Conservation (phyloP, 2,797 vertebrate genomes). For the Siniperca scherzeri region DNA sequence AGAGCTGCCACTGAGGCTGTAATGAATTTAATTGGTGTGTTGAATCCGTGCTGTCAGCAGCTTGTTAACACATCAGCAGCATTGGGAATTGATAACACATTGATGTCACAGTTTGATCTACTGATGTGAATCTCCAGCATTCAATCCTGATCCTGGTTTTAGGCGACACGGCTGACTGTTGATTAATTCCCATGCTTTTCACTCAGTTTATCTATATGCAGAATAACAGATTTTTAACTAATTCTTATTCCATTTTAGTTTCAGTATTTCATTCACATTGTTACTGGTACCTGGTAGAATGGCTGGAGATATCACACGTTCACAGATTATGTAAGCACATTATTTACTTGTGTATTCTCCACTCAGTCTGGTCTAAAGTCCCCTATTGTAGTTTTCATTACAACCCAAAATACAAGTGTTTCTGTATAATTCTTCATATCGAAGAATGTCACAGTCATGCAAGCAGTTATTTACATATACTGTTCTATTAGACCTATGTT, state of each 20-base stretch:
- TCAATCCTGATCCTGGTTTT: background rate
- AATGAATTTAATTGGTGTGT: constrained; percentile 60
- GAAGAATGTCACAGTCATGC: too few species aligned
- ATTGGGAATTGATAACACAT: constrained; percentile 27
- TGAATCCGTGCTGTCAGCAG: constrained; percentile 42
- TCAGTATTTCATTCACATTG: background rate
- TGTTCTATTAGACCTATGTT: background rate
- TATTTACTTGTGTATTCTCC: too few species aligned
- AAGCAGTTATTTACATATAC: background rate
- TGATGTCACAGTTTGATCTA: background rate
- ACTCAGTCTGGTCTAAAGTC: background rate
- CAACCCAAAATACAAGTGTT: background rate
- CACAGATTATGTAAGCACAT: background rate
- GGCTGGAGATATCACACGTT: background rate
- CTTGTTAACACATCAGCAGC: constrained; percentile 58
- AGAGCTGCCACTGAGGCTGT: constrained; percentile 7
- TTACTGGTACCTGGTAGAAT: background rate
- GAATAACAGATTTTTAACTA: background rate
- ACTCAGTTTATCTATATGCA: background rate
- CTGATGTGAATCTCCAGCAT: background rate
- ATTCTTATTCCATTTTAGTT: background rate
- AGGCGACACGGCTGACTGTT: background rate
- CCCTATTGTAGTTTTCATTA: background rate
- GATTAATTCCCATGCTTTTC: background rate
- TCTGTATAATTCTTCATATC: background rate